Evolutionary conservation across 1,140 invertebrate genomes (phyloP), one percentile per base, ranked within the genome.

Genomic region (Varroa destructor): DNA sequence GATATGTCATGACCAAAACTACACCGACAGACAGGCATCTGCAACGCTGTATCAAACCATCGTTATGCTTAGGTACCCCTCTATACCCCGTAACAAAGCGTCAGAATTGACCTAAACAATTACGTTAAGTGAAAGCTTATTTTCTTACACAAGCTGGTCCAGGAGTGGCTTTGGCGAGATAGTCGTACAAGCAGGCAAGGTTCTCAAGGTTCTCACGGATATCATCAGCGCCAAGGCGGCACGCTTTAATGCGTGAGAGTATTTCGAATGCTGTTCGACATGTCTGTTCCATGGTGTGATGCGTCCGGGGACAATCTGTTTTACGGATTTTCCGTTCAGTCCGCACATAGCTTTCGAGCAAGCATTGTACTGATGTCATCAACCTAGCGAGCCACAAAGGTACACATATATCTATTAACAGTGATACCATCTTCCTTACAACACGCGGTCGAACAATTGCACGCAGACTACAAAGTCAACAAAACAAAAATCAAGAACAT

Each of bases 121-220:
- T 51, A 0, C 46, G 8, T 8, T 8, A 8, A 51, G 46, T 51
- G 46, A 51, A 51, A 5, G 46, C 8, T 8, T 51, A 51, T 51
- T 0, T 8, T 3, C 46, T 51, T 51, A 67, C 61, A 12, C 40
- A 40, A 46, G 61, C 61, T n/a, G 61, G 40, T 67, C 46, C 46
- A 14, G 61, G 61, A 14, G 61, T 43, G 3, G 40, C 61, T 12
- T 40, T 67, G 61, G 46, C 1, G 40, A 67, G 36, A 8, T 67
- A 67, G 14, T 67, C 61, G 61, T 43, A 67, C 12, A 67, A 37
- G 37, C 46, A 67, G 1, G 61, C 37, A 12, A 67, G 37, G 46
- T 67, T 67, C 36, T 67, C 61, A 40, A 67, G 61, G 61, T 67
- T 46, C 37, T 67, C 61, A 14, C 61, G 61, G 10, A 67, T 46